Percentiles rank a stretch among this genome's conserved stretches.
Conservation (phyloP, 2,797 vertebrate species). For the Neopelma chrysocephalum region DNA sequence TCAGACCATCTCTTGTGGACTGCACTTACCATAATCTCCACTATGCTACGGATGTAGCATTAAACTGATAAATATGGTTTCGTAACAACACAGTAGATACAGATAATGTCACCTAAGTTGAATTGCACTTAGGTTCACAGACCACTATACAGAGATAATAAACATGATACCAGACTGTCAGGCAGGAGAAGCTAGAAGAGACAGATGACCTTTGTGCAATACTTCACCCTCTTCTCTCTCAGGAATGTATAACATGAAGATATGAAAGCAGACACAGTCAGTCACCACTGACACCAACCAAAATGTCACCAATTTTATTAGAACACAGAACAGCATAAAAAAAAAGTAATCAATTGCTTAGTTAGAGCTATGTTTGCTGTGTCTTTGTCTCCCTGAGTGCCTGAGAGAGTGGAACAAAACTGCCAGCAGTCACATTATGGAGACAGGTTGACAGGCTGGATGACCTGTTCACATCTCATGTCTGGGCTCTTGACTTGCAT, state of each 20-base stretch:
- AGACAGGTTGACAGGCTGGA: neutral
- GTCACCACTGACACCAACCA: neutral
- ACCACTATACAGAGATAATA: neutral
- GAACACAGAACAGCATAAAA: neutral
- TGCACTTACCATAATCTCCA: constrained; percentile 1
- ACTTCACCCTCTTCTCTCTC: neutral
- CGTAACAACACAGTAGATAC: neutral
- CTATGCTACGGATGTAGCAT: neutral
- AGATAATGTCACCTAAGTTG: constrained; percentile 18
- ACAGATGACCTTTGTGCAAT: constrained; percentile 4
- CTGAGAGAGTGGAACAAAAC: neutral
- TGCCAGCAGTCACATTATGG: neutral
- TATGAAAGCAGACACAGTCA: neutral
- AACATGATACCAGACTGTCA: neutral
- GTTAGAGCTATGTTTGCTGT: neutral
- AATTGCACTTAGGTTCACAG: constrained; percentile 35
- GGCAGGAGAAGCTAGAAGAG: constrained; percentile 19
- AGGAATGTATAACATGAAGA: neutral
- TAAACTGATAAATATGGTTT: constrained; percentile 37
- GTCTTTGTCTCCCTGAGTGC: neutral
- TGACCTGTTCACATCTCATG: neutral
- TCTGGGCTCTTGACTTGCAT: neutral
- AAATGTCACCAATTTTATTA: constrained; percentile 25
- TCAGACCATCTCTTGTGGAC: neutral
- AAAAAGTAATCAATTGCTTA: neutral